These are phyloP conservation scores for Lampris megalopsis DNA, from an alignment of 2,113 vertebrate species.

Conservation along the genomic window DNA sequence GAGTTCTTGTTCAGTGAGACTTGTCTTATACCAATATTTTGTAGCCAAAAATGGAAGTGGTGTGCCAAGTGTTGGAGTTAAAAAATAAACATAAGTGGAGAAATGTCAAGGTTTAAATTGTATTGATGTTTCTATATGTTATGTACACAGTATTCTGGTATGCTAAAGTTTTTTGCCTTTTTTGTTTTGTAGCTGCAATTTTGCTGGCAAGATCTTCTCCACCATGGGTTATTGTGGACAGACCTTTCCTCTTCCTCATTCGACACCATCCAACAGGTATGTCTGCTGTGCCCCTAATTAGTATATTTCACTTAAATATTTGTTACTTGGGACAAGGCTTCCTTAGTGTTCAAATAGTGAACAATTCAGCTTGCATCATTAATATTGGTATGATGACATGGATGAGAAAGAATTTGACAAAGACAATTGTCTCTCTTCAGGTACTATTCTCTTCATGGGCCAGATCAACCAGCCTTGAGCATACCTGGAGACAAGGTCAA, in stretches of 20 bases:
- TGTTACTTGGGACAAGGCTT: no score
- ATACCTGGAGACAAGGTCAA: conserved; percentile 6
- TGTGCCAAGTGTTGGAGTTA: no score
- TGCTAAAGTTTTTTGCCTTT: not conserved
- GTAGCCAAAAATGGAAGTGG: not conserved
- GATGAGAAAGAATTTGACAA: not conserved
- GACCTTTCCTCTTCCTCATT: conserved; percentile 93
- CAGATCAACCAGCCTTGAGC: conserved; percentile 93
- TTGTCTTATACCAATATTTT: not conserved
- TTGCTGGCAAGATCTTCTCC: conserved; percentile 93
- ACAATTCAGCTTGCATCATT: not conserved
- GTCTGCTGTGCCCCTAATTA: not conserved
- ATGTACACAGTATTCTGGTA: not conserved
- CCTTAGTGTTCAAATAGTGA: no score
- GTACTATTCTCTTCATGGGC: conserved; percentile 94
- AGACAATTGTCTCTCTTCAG: conserved; percentile 70
- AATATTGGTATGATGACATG: not conserved
- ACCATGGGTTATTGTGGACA: conserved; percentile 92
- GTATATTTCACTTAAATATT: no score
- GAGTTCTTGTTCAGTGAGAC: conserved; percentile 59
- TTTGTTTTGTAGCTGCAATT: conserved; percentile 85
- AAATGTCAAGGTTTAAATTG: not conserved
- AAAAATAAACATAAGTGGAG: not conserved
- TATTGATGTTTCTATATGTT: not conserved
- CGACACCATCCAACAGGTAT: conserved; percentile 93